These are phyloP conservation scores for Daphoenositta chrysoptera DNA, from an alignment of 2,113 vertebrate genomes.

Conservation along the genomic window DNA sequence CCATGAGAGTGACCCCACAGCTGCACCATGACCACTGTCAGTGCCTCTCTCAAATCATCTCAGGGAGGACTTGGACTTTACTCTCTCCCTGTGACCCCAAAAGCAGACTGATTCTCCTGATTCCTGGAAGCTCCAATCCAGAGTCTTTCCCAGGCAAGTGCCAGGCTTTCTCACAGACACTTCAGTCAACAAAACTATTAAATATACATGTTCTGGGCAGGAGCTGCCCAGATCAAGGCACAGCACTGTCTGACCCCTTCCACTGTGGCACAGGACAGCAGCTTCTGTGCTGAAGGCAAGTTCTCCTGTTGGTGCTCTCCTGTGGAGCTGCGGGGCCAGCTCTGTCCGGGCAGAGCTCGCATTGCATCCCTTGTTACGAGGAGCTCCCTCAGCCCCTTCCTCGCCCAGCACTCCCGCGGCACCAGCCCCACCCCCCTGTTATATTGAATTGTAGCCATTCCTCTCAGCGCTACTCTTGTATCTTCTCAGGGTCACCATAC, in stretches of 20 bases:
- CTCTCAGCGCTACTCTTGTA: not conserved
- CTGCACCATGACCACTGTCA: not conserved
- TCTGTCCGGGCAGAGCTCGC: not conserved
- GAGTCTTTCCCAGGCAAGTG: not conserved
- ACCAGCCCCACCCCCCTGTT: not conserved
- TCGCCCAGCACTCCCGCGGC: not conserved
- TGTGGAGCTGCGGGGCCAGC: not conserved
- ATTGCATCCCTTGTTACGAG: not conserved
- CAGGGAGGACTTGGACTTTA: not conserved
- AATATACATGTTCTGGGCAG: not conserved
- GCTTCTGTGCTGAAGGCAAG: not conserved
- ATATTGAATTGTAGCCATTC: not conserved
- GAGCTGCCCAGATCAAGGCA: not conserved
- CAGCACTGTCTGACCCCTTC: not conserved
- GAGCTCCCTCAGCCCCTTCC: not conserved
- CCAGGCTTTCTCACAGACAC: not conserved
- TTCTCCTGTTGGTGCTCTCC: not conserved
- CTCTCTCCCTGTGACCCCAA: rapidly evolving
- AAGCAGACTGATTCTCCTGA: not conserved
- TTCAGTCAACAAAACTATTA: not conserved
- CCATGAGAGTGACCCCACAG: not conserved
- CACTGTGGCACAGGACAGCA: not conserved
- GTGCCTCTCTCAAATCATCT: not conserved
- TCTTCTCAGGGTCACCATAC: not conserved
- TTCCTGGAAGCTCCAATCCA: not conserved